Conservation (phyloP, 2,113 vertebrate species). For the Circaetus gallicus region DNA sequence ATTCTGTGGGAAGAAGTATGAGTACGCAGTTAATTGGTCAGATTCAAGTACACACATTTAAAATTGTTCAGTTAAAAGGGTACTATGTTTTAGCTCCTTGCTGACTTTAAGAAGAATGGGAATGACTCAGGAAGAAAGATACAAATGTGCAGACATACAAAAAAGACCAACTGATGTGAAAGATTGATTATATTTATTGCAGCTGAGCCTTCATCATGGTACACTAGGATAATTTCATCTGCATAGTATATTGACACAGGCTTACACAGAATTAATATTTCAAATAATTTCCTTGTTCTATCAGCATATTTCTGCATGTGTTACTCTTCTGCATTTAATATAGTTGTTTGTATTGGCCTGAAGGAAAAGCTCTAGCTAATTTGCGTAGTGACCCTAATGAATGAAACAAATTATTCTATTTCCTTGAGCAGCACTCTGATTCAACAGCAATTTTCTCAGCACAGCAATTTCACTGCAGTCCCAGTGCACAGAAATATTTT, state of each 20-base stretch:
- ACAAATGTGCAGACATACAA: neutral
- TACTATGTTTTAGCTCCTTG: neutral
- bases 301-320: neutral
- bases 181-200: neutral
- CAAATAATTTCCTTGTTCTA: neutral
- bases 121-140: neutral
- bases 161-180: neutral
- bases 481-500: neutral
- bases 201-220: neutral
- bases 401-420: neutral
- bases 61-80: neutral
- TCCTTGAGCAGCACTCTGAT: neutral
- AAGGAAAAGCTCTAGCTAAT: neutral
- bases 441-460: neutral
- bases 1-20: neutral
- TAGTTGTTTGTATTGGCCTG: neutral
- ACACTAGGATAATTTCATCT: neutral
- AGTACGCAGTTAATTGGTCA: accelerated
- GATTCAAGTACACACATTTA: neutral
- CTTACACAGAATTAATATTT: neutral
- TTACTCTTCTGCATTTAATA: neutral
- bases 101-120: neutral
- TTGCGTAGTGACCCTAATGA: neutral
- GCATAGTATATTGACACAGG: neutral
- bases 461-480: neutral